These are phyloP conservation scores for Saturnia pavonia DNA, from an alignment of 2,888 invertebrate species.

Conservation along the genomic window DNA sequence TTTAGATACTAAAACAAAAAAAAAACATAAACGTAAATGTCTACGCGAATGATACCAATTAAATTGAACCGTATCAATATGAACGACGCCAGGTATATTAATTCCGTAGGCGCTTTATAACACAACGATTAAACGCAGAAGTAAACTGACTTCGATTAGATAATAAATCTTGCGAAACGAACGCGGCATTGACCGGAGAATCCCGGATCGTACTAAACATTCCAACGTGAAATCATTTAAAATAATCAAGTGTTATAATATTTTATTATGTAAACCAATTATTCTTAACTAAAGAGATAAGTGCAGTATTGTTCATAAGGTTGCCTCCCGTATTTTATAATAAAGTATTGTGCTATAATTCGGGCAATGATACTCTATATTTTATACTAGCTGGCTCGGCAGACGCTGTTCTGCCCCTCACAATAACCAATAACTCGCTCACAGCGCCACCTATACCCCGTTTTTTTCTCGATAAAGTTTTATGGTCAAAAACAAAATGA, in stretches of 20 bases:
- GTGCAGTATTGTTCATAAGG: not conserved
- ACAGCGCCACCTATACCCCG: too few species aligned
- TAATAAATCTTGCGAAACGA: not conserved
- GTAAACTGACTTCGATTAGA: not conserved
- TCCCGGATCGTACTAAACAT: slow-evolving; percentile 7
- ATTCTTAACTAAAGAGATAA: not conserved
- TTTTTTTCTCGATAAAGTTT: too few species aligned
- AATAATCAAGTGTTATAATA: not conserved
- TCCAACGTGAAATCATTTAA: slow-evolving; percentile 3
- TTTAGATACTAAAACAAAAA: not conserved
- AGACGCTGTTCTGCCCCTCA: too few species aligned
- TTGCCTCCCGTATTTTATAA: too few species aligned
- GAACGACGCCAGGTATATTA: slow-evolving; percentile 1
- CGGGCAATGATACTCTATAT: too few species aligned
- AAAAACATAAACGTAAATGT: not conserved
- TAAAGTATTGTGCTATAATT: too few species aligned
- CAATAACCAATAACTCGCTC: too few species aligned
- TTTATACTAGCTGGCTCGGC: too few species aligned
- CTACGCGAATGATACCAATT: slow-evolving; percentile 6
- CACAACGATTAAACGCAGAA: not conserved
- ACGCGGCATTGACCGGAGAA: not conserved
- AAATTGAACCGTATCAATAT: slow-evolving; percentile 1
- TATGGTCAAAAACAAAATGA: too few species aligned
- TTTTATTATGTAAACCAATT: not conserved
- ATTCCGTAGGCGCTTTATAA: slow-evolving; percentile 1